Evolutionary conservation across 2,113 vertebrate genomes (phyloP), one percentile per base, ranked within the genome.

Genomic region (Melanostigma gelatinosum): DNA sequence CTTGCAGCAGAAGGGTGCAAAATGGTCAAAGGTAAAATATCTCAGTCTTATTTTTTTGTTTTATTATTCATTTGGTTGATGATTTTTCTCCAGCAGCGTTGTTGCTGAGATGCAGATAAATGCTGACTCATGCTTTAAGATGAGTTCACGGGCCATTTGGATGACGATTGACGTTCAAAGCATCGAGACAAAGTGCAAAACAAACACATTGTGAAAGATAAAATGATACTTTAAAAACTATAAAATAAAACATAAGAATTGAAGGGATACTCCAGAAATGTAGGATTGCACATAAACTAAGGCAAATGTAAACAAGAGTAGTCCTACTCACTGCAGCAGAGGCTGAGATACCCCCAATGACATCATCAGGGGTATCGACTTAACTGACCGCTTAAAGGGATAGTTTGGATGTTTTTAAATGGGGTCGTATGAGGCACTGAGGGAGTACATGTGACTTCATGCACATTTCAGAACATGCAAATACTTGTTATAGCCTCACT

Each of bases 1-100:
- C 46, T 48, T 15, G 42, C 61, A 69, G 65, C 50, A 71, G 61
- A 72, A 46, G 9, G 40, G 15, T 63, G 52, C 44, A 58, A 63
- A 82, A 63, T 16, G n/a, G 18, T 60, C 16, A 44, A 58, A 18
- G 44, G 12, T 7, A 32, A 15, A 5, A 7, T 2, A 4, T 55
- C 63, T 61, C 46, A 20, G 46, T 9, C 38, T 66, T 60, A 62
- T 12, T 24, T 24, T 1, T 24, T 24, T 24, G 1, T 24, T 24
- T 24, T n/a, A n/a, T 24, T 61, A 29, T 67, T 67, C 32, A 22
- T 38, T 3, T 38, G 1, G 40, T 32, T 46, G 48, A 34, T 34
- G 34, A 34, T 34, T 34, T 34, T 34, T 58, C 36, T 36, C 13
- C 48, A 24, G 76, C 24, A 54, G 32, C n/a, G 22, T 54, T 55